These are phyloP conservation scores for Pao palembangensis DNA, from an alignment of 2,113 vertebrate species.

Conservation along the genomic window DNA sequence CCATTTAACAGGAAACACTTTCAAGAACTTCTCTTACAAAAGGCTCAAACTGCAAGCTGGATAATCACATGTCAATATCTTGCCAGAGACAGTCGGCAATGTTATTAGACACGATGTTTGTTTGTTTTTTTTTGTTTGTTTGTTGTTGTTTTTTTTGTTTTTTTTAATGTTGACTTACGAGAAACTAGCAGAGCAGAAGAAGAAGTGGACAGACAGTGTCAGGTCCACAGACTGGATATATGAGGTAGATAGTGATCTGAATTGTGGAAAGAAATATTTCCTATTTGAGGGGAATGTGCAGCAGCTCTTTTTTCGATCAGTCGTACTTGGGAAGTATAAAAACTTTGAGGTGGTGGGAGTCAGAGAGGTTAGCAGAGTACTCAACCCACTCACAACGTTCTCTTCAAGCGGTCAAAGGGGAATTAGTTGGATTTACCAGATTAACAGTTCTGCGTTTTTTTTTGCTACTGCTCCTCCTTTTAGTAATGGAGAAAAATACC, in stretches of 20 bases:
- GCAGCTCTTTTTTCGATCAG: slow-evolving; percentile 5
- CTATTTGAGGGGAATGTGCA: slow-evolving; percentile 34
- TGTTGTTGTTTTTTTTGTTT: slow-evolving; percentile 11
- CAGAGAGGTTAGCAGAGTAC: background rate
- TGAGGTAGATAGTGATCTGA: slow-evolving; percentile 73
- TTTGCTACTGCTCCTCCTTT: slow-evolving; percentile 38
- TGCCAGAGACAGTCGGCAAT: background rate
- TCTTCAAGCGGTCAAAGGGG: slow-evolving; percentile 12
- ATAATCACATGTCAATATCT: background rate
- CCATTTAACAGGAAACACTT: slow-evolving; percentile 1
- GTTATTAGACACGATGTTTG: background rate
- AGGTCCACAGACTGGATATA: slow-evolving; percentile 40
- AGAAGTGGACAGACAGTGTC: slow-evolving; percentile 20
- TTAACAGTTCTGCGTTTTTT: slow-evolving; percentile 23
- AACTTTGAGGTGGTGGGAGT: background rate
- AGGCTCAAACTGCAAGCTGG: background rate
- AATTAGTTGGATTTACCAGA: slow-evolving; percentile 45
- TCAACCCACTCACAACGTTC: slow-evolving; percentile 10
- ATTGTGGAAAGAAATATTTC: slow-evolving; percentile 4
- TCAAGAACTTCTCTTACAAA: background rate
- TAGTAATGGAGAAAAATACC: slow-evolving; percentile 71
- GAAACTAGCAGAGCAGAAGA: slow-evolving; percentile 15
- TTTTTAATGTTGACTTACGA: background rate
- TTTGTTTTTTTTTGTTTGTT: slow-evolving; percentile 10
- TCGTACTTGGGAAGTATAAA: background rate